Evolutionary conservation across 2,797 vertebrate species (phyloP).

Genomic region (Linurgus olivaceus): DNA sequence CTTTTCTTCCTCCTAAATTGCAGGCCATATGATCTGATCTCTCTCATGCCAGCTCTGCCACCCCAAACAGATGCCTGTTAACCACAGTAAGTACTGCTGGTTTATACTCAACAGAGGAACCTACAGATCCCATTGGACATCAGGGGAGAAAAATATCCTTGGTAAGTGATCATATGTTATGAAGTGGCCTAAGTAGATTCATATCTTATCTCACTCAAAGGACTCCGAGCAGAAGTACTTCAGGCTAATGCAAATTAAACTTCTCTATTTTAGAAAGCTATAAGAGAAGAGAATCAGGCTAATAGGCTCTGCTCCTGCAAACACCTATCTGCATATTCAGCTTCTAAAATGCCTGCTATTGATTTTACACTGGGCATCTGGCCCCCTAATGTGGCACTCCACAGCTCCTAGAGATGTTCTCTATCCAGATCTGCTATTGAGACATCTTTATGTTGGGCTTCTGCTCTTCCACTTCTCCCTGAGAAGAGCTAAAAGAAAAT

Average conservation of each 20-base stretch:
- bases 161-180: background rate
- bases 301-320: background rate
- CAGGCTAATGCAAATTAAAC: background rate
- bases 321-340: background rate
- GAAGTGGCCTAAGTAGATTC: background rate
- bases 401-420: background rate
- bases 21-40: background rate
- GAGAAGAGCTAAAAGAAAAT: constrained; percentile 16
- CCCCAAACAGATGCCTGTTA: background rate
- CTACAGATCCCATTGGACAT: background rate
- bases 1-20: background rate
- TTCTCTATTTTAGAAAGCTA: background rate
- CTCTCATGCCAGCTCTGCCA: background rate
- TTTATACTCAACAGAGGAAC: background rate
- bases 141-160: background rate
- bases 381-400: background rate
- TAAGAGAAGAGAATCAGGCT: background rate
- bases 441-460: background rate
- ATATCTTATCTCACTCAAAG: background rate
- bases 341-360: background rate
- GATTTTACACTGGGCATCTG: background rate
- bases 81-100: background rate
- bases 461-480: background rate
- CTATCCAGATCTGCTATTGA: background rate
- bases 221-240: background rate